Evolutionary conservation across 2,888 invertebrate genomes (phyloP), one percentile per base, ranked within the genome.

Genomic region (Petrolisthes cinctipes): DNA sequence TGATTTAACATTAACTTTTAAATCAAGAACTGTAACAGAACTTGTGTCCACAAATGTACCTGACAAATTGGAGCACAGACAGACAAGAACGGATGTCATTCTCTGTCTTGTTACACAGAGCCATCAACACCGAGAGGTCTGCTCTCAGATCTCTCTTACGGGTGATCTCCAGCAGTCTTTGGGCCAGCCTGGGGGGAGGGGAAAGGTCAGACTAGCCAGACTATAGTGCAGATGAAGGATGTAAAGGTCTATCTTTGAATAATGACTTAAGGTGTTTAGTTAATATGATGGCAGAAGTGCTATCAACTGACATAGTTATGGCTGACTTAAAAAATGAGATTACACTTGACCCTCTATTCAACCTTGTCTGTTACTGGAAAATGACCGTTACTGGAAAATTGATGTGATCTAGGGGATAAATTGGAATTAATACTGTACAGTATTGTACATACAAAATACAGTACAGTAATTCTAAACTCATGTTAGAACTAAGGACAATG

Each of bases 1-100:
- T 37, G 37, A 37, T 37, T 37, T 37, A 37, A 37, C 37, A 37
- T 37, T 37, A 37, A 37, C 0, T 37, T 37, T 37, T 37, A 37
- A 37, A 37, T 37, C 37, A 37, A 37, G 37, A 37, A 37, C 37
- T 37, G 37, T 37, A 37, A 37, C 2, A 37, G 37, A 37, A 37
- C 37, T 37, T 37, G 37, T 37, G 37, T 37, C 37, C 37, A 37
- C 37, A 37, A 76, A 54, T 5, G 11, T 3, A 94, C 92, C 93
- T 94, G 91, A 95, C 94, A 92, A 96, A 96, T 92, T 98, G 97
- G 91, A 99, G 94, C 79, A 97, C 95, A 23, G 97, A 97, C 85
- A 99, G 94, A 92, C 99, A 99, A 0, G 97, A 96, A 37, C 99
- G 94, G 75, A 99, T 96, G 93, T 99, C 99, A 91, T 97, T 97